phyloP scores from a whole-genome alignment of 2,797 vertebrate genomes.

The Threskiornis aethiopicus region DNA sequence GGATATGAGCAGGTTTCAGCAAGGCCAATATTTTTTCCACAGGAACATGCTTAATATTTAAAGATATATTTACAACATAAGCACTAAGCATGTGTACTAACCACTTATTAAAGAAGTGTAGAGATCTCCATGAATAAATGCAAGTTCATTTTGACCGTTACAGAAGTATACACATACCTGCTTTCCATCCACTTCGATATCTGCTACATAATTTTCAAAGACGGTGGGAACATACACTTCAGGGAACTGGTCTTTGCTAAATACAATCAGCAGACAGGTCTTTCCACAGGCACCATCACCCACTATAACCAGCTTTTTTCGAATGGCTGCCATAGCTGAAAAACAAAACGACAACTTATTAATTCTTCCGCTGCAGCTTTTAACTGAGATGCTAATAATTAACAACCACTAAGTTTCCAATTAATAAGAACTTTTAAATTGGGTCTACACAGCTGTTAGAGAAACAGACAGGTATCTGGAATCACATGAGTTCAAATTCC shows the following conservation, averaged over 20 bases:
- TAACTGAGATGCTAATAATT: not conserved
- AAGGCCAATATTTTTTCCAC: not conserved
- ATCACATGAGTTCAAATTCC: not conserved
- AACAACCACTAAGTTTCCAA: not conserved
- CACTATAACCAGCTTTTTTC: conserved; percentile 98
- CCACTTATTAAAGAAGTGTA: not conserved
- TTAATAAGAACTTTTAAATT: not conserved
- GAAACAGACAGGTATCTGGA: not conserved
- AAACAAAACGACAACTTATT: not conserved
- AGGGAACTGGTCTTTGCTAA: conserved; percentile 99
- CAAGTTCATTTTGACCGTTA: not conserved
- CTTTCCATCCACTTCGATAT: conserved; percentile 97
- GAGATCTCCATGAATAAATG: not conserved
- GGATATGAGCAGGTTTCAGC: not conserved
- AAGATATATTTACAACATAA: not conserved
- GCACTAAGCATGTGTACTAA: not conserved
- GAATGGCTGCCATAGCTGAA: conserved; percentile 96
- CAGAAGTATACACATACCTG: conserved; percentile 79
- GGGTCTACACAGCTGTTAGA: not conserved
- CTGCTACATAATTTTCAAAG: conserved; percentile 98
- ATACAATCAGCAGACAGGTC: conserved; percentile 97
- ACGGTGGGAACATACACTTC: conserved; percentile 97
- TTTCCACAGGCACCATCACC: conserved; percentile 98
- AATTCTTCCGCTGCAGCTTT: not conserved
- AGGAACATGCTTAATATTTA: not conserved